phyloP scores from a whole-genome alignment of 2,797 vertebrate species.

The Catharus ustulatus region DNA sequence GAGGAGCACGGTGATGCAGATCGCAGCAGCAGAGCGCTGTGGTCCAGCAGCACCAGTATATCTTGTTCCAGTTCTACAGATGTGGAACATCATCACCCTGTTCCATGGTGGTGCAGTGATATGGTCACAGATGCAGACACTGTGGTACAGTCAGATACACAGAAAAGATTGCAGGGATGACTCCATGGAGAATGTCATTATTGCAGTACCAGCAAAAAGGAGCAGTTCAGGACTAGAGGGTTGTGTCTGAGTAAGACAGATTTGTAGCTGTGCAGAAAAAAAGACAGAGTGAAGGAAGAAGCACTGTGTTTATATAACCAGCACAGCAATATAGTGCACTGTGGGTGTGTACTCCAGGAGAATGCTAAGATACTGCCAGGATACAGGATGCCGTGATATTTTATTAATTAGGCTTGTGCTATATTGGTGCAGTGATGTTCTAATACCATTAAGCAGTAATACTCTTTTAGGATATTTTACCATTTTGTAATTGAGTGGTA shows the following conservation, averaged over 20 bases:
- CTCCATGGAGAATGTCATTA: not conserved
- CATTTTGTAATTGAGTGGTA: not conserved
- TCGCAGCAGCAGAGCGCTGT: not conserved
- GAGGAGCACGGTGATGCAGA: not conserved
- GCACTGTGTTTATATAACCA: conserved; percentile 35
- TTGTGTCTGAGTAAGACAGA: conserved; percentile 27
- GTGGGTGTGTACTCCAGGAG: conserved; percentile 42
- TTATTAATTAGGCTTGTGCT: conserved; percentile 37
- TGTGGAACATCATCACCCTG: not conserved
- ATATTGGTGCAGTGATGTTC: not conserved
- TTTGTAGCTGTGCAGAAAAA: conserved; percentile 44
- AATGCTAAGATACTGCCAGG: conserved; percentile 44
- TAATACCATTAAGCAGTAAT: conserved; percentile 8
- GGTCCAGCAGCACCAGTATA: not conserved
- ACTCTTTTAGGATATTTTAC: not conserved
- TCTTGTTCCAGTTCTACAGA: not conserved
- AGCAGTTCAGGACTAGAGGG: conserved; percentile 25
- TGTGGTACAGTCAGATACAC: not conserved
- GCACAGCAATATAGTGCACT: conserved; percentile 36
- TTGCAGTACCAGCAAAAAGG: conserved; percentile 24
- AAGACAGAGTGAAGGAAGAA: conserved; percentile 33
- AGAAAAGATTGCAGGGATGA: conserved; percentile 27
- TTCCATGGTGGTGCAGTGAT: not conserved
- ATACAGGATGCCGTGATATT: conserved; percentile 28
- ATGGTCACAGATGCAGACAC: not conserved